Percentiles rank a stretch among this genome's conserved stretches.
Evolutionary conservation across 2,797 vertebrate species (phyloP).

Genomic region (Varecia variegata): DNA sequence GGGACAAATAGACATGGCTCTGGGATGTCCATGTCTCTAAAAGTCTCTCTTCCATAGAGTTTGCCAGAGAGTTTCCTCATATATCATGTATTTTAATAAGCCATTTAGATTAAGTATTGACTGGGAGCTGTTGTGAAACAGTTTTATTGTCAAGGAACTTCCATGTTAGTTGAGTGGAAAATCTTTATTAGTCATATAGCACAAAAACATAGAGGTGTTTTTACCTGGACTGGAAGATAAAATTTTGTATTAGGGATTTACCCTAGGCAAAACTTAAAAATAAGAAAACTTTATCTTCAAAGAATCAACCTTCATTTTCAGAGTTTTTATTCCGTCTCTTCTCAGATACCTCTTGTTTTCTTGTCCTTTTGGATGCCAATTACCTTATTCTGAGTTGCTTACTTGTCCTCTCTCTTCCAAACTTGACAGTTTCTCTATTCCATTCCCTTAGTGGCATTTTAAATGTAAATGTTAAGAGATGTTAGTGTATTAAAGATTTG

Average conservation of each 20-base stretch:
- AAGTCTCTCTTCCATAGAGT: background rate
- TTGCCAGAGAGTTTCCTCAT: background rate
- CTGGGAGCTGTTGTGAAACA: background rate
- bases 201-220: background rate
- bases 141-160: background rate
- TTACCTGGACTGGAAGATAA: background rate
- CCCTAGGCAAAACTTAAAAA: background rate
- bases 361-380: background rate
- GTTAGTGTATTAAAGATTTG: background rate
- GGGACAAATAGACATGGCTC: background rate
- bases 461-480: background rate
- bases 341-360: background rate
- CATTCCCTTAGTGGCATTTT: background rate
- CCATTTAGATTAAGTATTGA: slow-evolving; percentile 2
- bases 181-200: background rate
- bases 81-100: background rate
- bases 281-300: background rate
- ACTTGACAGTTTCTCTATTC: background rate
- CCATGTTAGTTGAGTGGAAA: background rate
- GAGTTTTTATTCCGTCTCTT: background rate
- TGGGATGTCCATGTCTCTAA: background rate
- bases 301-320: background rate
- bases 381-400: background rate
- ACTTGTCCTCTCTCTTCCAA: background rate
- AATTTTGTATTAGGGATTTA: background rate